Percentiles rank a stretch among this genome's conserved stretches.
phyloP scores from a whole-genome alignment of 1,140 invertebrate species.

The Acromyrmex echinatior region DNA sequence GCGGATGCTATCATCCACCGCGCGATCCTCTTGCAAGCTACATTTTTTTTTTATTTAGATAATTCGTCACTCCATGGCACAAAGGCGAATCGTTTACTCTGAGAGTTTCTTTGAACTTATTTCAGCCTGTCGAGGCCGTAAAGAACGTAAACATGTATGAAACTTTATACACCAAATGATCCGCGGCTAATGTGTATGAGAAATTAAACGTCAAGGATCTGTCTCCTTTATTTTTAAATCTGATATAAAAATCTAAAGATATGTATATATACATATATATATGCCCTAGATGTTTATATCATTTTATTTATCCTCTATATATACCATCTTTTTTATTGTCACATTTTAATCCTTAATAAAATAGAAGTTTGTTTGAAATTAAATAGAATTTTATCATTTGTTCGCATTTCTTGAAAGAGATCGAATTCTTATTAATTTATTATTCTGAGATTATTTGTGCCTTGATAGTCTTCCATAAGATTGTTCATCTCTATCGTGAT shows the following conservation, averaged over 20 bases:
- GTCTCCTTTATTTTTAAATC: not conserved
- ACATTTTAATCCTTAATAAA: not conserved
- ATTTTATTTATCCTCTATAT: too few relatives aligned
- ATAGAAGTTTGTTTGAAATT: not conserved
- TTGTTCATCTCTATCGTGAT: not conserved
- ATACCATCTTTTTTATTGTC: too few relatives aligned
- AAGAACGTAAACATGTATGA: slow-evolving; percentile 35
- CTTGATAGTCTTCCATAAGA: not conserved
- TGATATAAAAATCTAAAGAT: not conserved
- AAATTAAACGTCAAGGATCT: slow-evolving; percentile 13
- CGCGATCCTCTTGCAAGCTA: not conserved
- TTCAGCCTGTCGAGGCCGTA: slow-evolving; percentile 34
- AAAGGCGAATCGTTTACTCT: slow-evolving; percentile 27
- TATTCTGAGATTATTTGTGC: not conserved
- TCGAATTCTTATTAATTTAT: not conserved
- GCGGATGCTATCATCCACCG: slow-evolving; percentile 41
- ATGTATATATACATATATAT: not conserved
- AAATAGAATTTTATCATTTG: not conserved
- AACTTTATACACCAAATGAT: slow-evolving; percentile 25
- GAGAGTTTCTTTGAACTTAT: slow-evolving; percentile 49
- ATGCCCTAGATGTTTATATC: too few relatives aligned
- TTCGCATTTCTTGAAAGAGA: not conserved
- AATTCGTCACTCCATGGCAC: slow-evolving; percentile 28
- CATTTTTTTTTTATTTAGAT: slow-evolving; percentile 47
- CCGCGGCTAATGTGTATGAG: not conserved